phyloP scores from a whole-genome alignment of 2,797 vertebrate genomes.

The Tamandua tetradactyla region DNA sequence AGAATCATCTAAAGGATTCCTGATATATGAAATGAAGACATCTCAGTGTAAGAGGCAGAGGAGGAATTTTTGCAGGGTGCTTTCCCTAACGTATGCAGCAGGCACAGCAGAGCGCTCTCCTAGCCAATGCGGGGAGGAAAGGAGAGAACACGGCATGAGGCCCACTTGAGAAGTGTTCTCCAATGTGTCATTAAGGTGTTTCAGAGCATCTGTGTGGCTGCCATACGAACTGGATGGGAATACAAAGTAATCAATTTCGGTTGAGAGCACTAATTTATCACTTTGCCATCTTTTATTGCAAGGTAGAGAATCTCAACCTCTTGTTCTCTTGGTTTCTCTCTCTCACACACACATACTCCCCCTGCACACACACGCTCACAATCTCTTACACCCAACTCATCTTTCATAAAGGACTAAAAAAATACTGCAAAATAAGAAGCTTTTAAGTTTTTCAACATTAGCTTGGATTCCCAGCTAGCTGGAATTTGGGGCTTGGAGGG shows the following conservation, averaged over 20 bases:
- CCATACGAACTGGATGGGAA: slow-evolving; percentile 93
- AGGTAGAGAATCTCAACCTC: slow-evolving; percentile 82
- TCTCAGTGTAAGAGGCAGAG: slow-evolving; percentile 2
- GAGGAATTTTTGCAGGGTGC: background rate
- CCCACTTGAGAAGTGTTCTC: slow-evolving; percentile 87
- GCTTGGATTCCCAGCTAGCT: background rate
- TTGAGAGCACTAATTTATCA: slow-evolving; percentile 99
- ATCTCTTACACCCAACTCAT: background rate
- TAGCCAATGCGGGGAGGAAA: background rate
- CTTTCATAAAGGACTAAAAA: no score
- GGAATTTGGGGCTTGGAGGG: background rate
- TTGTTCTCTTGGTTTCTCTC: slow-evolving; percentile 8
- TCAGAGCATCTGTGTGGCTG: slow-evolving; percentile 96
- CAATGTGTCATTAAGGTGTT: slow-evolving; percentile 95
- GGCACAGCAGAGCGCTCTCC: slow-evolving; percentile 9
- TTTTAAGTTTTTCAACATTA: background rate
- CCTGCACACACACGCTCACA: slow-evolving; percentile 67
- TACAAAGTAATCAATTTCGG: slow-evolving; percentile 98
- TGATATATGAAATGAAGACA: slow-evolving; percentile 16
- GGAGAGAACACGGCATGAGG: slow-evolving; percentile 58
- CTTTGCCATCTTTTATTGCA: slow-evolving; percentile 94
- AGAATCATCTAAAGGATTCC: slow-evolving; percentile 68
- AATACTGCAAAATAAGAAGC: background rate
- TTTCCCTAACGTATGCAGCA: background rate
- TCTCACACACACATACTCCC: background rate